Evolutionary conservation across 2,888 invertebrate genomes (phyloP).

Genomic region (Drosophila histrio): DNA sequence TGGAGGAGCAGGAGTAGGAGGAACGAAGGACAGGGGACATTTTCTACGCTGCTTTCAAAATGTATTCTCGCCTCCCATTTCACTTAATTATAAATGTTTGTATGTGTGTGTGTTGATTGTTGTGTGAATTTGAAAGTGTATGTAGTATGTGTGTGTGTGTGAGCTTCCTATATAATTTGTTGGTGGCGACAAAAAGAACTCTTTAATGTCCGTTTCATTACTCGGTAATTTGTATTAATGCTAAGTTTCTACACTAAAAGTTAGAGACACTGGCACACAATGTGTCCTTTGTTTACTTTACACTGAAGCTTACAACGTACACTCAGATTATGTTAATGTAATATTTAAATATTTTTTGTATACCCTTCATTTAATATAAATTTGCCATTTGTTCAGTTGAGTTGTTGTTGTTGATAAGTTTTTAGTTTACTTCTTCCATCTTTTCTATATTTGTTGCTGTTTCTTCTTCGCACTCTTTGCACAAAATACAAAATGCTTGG

Average conservation of each 20-base stretch:
- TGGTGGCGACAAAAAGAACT: slow-evolving; percentile 37
- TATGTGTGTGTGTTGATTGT: slow-evolving; percentile 15
- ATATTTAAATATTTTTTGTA: slow-evolving; percentile 54
- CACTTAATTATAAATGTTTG: slow-evolving; percentile 26
- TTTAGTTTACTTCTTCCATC: too few species aligned
- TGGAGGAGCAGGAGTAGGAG: neutral
- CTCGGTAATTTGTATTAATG: slow-evolving; percentile 34
- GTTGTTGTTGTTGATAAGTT: slow-evolving; percentile 44
- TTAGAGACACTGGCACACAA: slow-evolving; percentile 68
- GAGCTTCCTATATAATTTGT: slow-evolving; percentile 21
- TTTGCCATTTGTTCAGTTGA: slow-evolving; percentile 62
- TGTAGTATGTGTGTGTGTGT: neutral
- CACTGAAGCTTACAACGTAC: slow-evolving; percentile 55
- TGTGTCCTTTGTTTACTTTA: slow-evolving; percentile 60
- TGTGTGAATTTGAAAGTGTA: neutral
- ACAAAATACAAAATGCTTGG: slow-evolving; percentile 30
- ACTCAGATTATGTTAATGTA: slow-evolving; percentile 48
- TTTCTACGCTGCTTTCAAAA: slow-evolving; percentile 26
- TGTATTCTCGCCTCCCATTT: slow-evolving; percentile 15
- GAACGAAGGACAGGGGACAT: neutral
- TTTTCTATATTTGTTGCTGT: neutral
- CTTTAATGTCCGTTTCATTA: slow-evolving; percentile 22
- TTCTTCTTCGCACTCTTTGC: neutral
- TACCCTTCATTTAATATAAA: slow-evolving; percentile 64
- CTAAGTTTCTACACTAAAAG: slow-evolving; percentile 62